Evolutionary conservation across 23 tunicate species (phyloP), one percentile per base, ranked within the genome.

Genomic region (Trididemnum miniatum): DNA sequence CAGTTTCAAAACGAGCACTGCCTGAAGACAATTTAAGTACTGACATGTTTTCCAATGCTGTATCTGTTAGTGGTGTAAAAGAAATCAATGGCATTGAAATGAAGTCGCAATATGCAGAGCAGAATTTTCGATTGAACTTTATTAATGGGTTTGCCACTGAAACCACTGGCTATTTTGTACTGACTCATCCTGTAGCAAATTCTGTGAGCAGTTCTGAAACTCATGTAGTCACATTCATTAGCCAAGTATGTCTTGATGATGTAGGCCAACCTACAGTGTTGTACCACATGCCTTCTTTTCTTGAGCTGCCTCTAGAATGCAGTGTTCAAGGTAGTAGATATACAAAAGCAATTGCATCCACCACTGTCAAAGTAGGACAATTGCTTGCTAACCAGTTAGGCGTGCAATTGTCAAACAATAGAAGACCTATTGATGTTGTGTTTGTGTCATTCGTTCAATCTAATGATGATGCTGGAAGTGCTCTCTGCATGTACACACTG

Each of bases 141-240:
- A 82, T 91, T 12, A 59, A 79, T 62, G 87, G 87, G 0, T 91
- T 91, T 81, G 87, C 84, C 29, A 71, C 65, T 59, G 87, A 67
- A 31, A 35, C 59, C 34, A 91, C 85, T n/a, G 97, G 90, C 18
- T 91, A 91, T 72, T 91, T 91, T 82, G 90, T 91, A n/a, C 1
- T 75, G 12, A 51, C 83, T 36, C 89, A 91, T 66, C 94, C 94
- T 15, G 38, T 44, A 22, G 15, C 67, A 20, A 7, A 38, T 27
- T 52, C 26, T 28, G 0, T 28, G 4, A 4, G 38, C 9, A 31
- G n/a, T 67, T 15, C 9, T 37, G 24, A 15, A 2, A 20, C 2
- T 28, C n/a, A 65, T 32, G 67, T 35, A 24, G 52, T 28, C 37
- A 86, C 90, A 25, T 91, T 81, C 73, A 76, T 91, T 0, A 59